Evolutionary conservation across 2,797 vertebrate species (phyloP), one percentile per base, ranked within the genome.

Genomic region (Fundulus diaphanus): DNA sequence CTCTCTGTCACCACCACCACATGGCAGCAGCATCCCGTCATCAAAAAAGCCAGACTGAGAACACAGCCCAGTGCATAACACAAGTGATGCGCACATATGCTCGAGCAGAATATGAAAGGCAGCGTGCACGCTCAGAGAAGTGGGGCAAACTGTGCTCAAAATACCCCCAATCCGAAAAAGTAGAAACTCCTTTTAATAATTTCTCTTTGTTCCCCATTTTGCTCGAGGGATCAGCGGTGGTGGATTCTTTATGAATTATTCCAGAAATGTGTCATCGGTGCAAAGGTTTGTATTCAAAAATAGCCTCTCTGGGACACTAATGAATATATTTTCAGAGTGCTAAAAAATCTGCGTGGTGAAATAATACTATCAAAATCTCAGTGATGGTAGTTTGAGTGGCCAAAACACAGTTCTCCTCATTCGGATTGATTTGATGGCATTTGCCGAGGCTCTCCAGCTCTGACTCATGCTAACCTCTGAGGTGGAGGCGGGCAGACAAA

Each of bases 101-200:
- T 83, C 54, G 35, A 72, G 44, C 73, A 77, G 70, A 83, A 82
- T 67, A 72, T 80, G 73, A 81, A 69, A 80, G 69, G 56, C 24
- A 73, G 74, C 35, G 35, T 61, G 77, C 31, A 69, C 42, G 67
- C 5, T 44, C 54, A 57, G 81, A 85, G 71, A 83, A 89, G 59
- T 70, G 81, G 85, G 86, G 81, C 86, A 86, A 78, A 80, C 75
- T 67, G 61, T 76, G 78, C 61, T 52, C 77, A 66, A 72, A 85
- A 75, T 67, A 6, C 40, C 24, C 18, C 70, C n/a, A n/a, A 49
- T n/a, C 22, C 7, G 27, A 68, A 57, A 74, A 42, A 16, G 65
- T 48, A 73, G 80, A 78, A 72, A 66, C 63, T 66, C 63, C 37
- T 66, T 42, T 42, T 74, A 75, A 67, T 66, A 70, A 65, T 65